Evolutionary conservation across 2,113 vertebrate genomes (phyloP).

Genomic region (Cariama cristata): DNA sequence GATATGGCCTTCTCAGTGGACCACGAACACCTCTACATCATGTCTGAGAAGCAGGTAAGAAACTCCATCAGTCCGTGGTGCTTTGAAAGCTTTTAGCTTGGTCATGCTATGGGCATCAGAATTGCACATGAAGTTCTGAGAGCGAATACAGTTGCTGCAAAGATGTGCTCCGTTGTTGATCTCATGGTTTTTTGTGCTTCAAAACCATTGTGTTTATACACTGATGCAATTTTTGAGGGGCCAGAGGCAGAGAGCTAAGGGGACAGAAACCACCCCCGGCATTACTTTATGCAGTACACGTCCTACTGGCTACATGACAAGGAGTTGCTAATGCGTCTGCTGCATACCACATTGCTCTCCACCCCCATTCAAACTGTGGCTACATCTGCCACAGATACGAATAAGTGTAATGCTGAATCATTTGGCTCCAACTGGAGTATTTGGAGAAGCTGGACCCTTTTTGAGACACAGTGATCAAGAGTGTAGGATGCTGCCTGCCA

Average conservation of each 20-base stretch:
- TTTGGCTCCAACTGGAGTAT: not conserved
- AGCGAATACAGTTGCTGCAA: not conserved
- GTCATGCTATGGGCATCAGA: rapidly evolving
- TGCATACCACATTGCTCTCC: not conserved
- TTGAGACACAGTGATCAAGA: not conserved
- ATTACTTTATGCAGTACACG: not conserved
- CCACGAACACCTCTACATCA: conserved; percentile 92
- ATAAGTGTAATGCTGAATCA: not conserved
- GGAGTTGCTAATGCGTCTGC: not conserved
- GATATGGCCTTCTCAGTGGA: conserved; percentile 97
- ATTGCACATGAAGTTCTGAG: not conserved
- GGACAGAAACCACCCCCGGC: not conserved
- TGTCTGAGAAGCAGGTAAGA: conserved; percentile 96
- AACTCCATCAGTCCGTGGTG: rapidly evolving
- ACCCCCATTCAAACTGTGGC: not conserved
- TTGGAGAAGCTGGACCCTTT: not conserved
- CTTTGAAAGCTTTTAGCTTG: not conserved
- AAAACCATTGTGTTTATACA: not conserved
- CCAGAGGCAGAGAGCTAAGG: not conserved
- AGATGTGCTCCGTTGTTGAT: rapidly evolving
- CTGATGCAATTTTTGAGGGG: not conserved
- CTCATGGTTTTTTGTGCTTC: not conserved
- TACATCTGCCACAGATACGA: not conserved
- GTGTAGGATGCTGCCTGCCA: not conserved
- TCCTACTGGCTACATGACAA: not conserved